Conservation (phyloP, 2,888 invertebrate species). For the Orchestes rusci region DNA sequence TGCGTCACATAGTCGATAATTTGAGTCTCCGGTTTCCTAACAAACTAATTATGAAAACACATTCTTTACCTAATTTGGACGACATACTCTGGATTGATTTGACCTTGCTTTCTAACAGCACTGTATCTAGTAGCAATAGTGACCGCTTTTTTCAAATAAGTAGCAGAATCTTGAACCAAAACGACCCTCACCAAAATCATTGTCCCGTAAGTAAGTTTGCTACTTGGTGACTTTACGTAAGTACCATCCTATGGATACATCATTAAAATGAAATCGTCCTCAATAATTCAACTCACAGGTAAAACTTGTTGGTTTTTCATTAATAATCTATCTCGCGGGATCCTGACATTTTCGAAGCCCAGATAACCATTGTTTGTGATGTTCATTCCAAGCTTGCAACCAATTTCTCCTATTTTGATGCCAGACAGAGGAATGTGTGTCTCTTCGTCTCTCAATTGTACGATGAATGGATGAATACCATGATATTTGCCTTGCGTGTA, state of each 20-base stretch:
- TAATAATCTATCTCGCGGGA: constrained; percentile 85
- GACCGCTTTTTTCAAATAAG: constrained; percentile 72
- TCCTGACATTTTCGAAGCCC: constrained; percentile 77
- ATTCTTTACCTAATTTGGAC: background rate
- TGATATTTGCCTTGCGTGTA: constrained; percentile 74
- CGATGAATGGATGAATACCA: constrained; percentile 90
- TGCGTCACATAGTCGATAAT: constrained; percentile 92
- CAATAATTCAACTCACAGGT: constrained; percentile 41
- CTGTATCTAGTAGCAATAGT: constrained; percentile 90
- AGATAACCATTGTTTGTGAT: constrained; percentile 90
- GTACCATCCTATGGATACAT: constrained; percentile 61
- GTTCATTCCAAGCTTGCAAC: constrained; percentile 89
- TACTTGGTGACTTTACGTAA: constrained; percentile 74
- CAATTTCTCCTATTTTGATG: constrained; percentile 91
- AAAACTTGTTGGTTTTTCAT: constrained; percentile 89
- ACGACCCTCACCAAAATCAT: constrained; percentile 93
- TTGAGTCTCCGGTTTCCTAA: constrained; percentile 79
- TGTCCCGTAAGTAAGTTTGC: constrained; percentile 82
- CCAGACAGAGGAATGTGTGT: constrained; percentile 82
- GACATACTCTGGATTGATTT: constrained; percentile 74
- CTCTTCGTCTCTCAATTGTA: constrained; percentile 81
- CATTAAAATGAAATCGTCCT: background rate
- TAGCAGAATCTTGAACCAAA: constrained; percentile 70
- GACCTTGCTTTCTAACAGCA: constrained; percentile 82
- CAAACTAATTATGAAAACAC: too few species aligned